Evolutionary conservation across 2,113 vertebrate genomes (phyloP), one percentile per base, ranked within the genome.

Genomic region (Seriola quinqueradiata): DNA sequence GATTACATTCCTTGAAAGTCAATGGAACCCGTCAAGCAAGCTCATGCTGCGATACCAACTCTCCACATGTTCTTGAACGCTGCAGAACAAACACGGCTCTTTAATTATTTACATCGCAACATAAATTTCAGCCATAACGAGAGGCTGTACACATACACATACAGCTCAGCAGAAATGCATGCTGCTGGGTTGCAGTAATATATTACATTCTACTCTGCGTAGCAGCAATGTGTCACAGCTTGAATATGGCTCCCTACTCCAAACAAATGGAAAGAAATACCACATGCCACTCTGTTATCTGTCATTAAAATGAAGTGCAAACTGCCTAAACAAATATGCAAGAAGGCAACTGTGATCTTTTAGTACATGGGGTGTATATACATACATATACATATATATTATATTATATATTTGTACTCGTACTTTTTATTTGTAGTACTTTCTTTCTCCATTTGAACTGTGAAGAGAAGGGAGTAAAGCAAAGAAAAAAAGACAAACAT

Each of bases 101-200:
- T 90, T 68, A 89, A 92, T 90, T 90, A 88, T 93, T 91, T 75
- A 89, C 48, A 40, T 34, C 1, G 66, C 32, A 71, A 90, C 85
- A 87, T 88, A 81, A 61, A 89, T 87, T 85, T 58, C 13, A 10
- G 69, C 55, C 1, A 28, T 81, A 87, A 84, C 42, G 8, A 83
- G 81, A 59, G 57, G 36, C 61, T 32, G 61, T 9, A 21, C 63
- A 46, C 75, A 52, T 66, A 46, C 75, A 52, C 21, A 25, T 82
- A 36, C 65, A 70, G 75, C 78, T 81, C 74, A 65, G 58, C 58
- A 82, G 60, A 79, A 81, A 76, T 38, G 74, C 46, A 64, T 40
- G 54, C 71, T 69, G 75, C 75, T 67, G 44, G 48, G 52, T 40
- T 79, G 76, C 82, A 38, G 71, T 54, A 72, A 77, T 75, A 77